Base-by-base conservation (phyloP, 2,113 vertebrate genomes). In the Chaenocephalus aceratus region DNA sequence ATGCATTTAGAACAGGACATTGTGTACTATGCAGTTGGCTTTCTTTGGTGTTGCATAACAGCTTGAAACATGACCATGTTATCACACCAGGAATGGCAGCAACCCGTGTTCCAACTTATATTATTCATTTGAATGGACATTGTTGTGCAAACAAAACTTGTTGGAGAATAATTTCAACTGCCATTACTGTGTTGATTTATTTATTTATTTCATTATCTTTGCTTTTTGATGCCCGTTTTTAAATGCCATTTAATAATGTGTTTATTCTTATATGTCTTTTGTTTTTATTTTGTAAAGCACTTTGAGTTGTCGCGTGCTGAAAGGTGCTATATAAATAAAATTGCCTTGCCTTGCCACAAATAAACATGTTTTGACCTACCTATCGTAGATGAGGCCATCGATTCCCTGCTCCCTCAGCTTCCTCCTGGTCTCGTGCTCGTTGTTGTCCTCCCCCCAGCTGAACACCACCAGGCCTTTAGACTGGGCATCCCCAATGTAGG, bases 391-490 rank as follows among this genome's bases (percentile, higher is more conserved):
- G 44, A 99, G 94, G 49, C 98, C 98, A 79, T 98, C 94, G 48
- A 99, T 96, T 44, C 97, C 97, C 73, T 95, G 95, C 80, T 97
- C 96, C 83, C 94, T 96, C 89, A 99, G 84, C 73, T 89, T 96
- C 86, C 82, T 96, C 76, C 98, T 94, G 93, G 93, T 99, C n/a
- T 97, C 96, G 0, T 97, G 96, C 56, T 98, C 95, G 14, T 99
- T 99, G 89, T 97, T 97, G 75, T 99, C 96, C 14, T 99, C 97
- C 0, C 98, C 98, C 98, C 98, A 99, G 54, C 97, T 96, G 90
- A 99, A 99, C 51, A 99, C 95, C 65, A 99, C 96, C 51, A 99
- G 93, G 65, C 96, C 97, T 93, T 97, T 98, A 8, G 96, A 95
- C 89, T 96, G 95, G 56, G 97, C 97, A 7, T 97, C 95, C 18